Evolutionary conservation across 2,888 invertebrate species (phyloP).

Genomic region (Monochamus alternatus): DNA sequence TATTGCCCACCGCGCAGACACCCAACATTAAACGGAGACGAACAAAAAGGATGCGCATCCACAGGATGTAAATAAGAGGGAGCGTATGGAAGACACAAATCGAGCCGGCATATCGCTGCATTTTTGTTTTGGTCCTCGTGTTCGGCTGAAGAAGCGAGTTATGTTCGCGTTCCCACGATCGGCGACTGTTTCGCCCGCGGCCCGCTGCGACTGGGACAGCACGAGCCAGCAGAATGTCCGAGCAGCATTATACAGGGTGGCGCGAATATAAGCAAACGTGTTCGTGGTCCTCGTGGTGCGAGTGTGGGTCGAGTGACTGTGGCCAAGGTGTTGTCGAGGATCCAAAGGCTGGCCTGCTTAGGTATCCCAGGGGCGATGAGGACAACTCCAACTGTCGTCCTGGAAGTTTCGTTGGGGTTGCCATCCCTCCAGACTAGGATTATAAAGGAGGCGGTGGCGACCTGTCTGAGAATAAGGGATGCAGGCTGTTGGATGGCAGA

Average conservation of each 20-base stretch:
- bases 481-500: no score
- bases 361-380: no score
- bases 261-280: neutral
- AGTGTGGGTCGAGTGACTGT: no score
- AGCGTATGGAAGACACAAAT: slow-evolving; percentile 38
- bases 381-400: no score
- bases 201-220: slow-evolving; percentile 54
- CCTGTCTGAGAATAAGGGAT: no score
- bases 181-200: slow-evolving; percentile 60
- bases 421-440: no score
- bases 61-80: slow-evolving; percentile 24
- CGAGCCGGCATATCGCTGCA: slow-evolving; percentile 43
- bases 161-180: slow-evolving; percentile 64
- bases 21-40: slow-evolving; percentile 18
- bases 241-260: slow-evolving; percentile 46
- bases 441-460: no score
- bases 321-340: no score
- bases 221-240: slow-evolving; percentile 54
- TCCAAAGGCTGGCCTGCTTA: no score
- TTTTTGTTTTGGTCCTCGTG: slow-evolving; percentile 52
- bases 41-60: slow-evolving; percentile 28
- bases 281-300: no score
- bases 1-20: slow-evolving; percentile 20
- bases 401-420: no score
- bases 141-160: slow-evolving; percentile 54